Percentiles rank a stretch among this genome's conserved stretches.
These are phyloP conservation scores for Solea solea DNA, from an alignment of 2,113 vertebrate genomes.

Conservation along the genomic window DNA sequence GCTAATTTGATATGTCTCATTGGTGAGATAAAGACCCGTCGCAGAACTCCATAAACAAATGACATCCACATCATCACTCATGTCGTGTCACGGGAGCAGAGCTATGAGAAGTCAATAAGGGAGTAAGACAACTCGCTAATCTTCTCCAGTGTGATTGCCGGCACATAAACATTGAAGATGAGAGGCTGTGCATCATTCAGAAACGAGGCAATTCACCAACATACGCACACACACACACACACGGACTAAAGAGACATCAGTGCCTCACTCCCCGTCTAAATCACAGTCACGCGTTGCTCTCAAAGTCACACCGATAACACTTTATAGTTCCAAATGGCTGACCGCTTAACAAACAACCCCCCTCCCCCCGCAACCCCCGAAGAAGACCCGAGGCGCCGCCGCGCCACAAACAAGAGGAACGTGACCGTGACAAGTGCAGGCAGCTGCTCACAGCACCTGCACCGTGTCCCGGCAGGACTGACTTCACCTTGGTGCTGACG, in stretches of 20 bases:
- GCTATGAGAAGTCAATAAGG: slow-evolving; percentile 44
- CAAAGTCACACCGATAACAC: slow-evolving; percentile 45
- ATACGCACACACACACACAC: too few species aligned
- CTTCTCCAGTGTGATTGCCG: slow-evolving; percentile 33
- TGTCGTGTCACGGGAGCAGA: slow-evolving; percentile 12
- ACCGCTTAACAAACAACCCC: slow-evolving; percentile 33
- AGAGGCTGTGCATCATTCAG: slow-evolving; percentile 35
- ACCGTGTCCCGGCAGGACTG: slow-evolving; percentile 29
- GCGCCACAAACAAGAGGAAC: slow-evolving; percentile 45
- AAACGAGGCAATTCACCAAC: slow-evolving; percentile 38
- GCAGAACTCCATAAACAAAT: slow-evolving; percentile 45
- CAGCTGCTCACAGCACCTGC: slow-evolving; percentile 41
- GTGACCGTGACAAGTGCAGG: slow-evolving; percentile 46
- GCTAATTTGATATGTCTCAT: slow-evolving; percentile 54
- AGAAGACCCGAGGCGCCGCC: slow-evolving; percentile 16
- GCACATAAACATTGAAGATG: slow-evolving; percentile 40
- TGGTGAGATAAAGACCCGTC: slow-evolving; percentile 38
- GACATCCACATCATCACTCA: slow-evolving; percentile 45
- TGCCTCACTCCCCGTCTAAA: slow-evolving; percentile 25
- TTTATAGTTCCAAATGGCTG: slow-evolving; percentile 4
- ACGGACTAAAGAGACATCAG: too few species aligned
- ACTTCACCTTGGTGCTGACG: slow-evolving; percentile 50
- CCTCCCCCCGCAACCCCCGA: slow-evolving; percentile 35
- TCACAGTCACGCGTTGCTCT: slow-evolving; percentile 32
- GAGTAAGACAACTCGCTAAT: slow-evolving; percentile 42